These are phyloP conservation scores for Diabrotica virgifera DNA, from an alignment of 1,140 invertebrate species.

Conservation along the genomic window DNA sequence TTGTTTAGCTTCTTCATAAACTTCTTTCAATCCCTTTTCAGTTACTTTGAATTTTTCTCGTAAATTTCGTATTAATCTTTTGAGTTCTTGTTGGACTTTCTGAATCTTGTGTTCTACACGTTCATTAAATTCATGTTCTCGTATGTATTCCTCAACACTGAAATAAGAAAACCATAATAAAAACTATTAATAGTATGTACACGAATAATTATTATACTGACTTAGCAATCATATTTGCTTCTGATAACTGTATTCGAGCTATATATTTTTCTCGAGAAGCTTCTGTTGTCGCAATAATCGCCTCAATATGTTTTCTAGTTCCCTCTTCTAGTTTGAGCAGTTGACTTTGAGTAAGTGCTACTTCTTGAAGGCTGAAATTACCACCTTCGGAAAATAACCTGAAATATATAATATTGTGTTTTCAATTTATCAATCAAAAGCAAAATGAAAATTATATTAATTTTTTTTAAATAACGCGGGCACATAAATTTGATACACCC, in stretches of 20 bases:
- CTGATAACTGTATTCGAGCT: not conserved
- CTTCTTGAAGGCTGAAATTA: slow-evolving; percentile 25
- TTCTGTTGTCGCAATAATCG: slow-evolving; percentile 7
- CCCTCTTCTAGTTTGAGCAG: slow-evolving; percentile 21
- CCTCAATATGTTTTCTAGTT: slow-evolving; percentile 14
- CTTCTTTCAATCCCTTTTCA: slow-evolving; percentile 6
- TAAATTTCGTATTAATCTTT: not conserved
- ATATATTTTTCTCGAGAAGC: slow-evolving; percentile 5
- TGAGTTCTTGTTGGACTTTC: slow-evolving; percentile 8
- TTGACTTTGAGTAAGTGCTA: slow-evolving; percentile 19
- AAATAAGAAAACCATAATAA: not conserved
- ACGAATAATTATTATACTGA: not conserved
- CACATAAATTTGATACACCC: too few species aligned
- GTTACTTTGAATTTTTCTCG: not conserved
- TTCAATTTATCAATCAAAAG: too few species aligned
- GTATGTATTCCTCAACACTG: slow-evolving; percentile 11
- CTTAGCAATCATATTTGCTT: not conserved
- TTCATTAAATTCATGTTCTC: slow-evolving; percentile 22
- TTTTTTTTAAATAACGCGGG: too few species aligned
- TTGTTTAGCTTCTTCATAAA: not conserved
- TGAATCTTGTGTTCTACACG: not conserved
- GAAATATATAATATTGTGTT: not conserved
- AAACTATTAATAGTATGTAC: too few species aligned
- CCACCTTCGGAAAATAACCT: slow-evolving; percentile 30
- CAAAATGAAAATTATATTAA: too few species aligned